These are phyloP conservation scores for Meda fulgida DNA, from an alignment of 2,797 vertebrate species.

Conservation along the genomic window DNA sequence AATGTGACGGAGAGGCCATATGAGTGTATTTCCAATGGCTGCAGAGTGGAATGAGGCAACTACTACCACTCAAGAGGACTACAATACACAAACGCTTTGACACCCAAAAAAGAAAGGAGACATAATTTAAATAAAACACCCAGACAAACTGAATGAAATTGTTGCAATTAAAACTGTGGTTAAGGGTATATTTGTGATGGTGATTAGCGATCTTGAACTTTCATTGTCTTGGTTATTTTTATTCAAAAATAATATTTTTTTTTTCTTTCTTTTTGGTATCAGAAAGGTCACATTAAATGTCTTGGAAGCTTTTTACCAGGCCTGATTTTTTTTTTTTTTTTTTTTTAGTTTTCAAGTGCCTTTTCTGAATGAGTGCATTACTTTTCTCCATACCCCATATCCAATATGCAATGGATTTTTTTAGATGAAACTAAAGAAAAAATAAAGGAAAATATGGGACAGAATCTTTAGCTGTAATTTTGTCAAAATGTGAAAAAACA, in stretches of 20 bases:
- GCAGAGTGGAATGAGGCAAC: conserved; percentile 68
- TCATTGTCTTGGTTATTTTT: not conserved
- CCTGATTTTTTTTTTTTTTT: not conserved
- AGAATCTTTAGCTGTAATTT: not conserved
- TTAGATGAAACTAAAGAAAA: not conserved
- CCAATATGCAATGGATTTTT: not conserved
- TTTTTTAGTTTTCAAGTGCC: not conserved
- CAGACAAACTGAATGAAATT: conserved; percentile 71
- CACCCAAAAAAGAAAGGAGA: conserved; percentile 74
- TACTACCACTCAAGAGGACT: conserved; percentile 71
- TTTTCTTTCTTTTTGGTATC: not conserved
- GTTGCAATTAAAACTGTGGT: conserved; percentile 71
- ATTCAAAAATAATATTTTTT: not conserved
- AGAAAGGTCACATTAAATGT: not conserved
- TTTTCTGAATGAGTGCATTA: not conserved
- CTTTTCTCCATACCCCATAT: not conserved
- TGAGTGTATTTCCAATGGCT: conserved; percentile 70
- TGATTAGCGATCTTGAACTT: conserved; percentile 58
- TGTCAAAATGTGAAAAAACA: not conserved
- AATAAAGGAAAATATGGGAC: not conserved
- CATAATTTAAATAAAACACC: conserved; percentile 73
- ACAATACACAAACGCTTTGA: conserved; percentile 66
- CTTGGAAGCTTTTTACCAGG: not conserved
- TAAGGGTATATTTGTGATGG: conserved; percentile 65
- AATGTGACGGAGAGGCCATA: conserved; percentile 61